A percentile compares a stretch with the other conserved stretches of the same genome.
phyloP scores from a whole-genome alignment of 2,113 vertebrate species.

The Noturus placidus region DNA sequence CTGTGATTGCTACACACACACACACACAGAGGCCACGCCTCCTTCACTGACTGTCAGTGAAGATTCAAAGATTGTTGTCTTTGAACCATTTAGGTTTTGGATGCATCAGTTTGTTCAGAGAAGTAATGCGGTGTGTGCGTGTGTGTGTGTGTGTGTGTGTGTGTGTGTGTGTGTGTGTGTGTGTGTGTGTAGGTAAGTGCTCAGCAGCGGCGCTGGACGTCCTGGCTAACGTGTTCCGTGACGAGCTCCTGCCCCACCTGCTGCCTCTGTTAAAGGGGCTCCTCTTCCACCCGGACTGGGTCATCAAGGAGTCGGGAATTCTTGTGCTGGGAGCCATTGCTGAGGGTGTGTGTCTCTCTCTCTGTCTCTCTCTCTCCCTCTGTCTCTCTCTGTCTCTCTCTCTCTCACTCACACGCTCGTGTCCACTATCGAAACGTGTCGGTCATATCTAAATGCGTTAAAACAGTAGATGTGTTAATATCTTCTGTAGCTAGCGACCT shows the following conservation, averaged over 20 bases:
- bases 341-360: constrained; percentile 70
- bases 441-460: neutral
- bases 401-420: neutral
- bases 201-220: constrained; percentile 88
- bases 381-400: too few relatives aligned
- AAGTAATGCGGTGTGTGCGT: neutral
- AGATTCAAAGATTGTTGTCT: neutral
- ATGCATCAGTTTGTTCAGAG: neutral
- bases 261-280: constrained; percentile 89
- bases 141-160: neutral
- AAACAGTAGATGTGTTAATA: neutral
- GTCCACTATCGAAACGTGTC: neutral
- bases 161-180: neutral
- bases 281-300: constrained; percentile 93
- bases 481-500: neutral
- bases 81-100: neutral
- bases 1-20: neutral
- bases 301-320: constrained; percentile 92
- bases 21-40: neutral
- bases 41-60: too few relatives aligned
- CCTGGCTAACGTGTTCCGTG: constrained; percentile 90
- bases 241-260: constrained; percentile 88
- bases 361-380: neutral
- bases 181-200: constrained; percentile 79
- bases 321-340: constrained; percentile 90